Conservation (phyloP, 2,888 invertebrate genomes). For the Exocentrus adspersus region DNA sequence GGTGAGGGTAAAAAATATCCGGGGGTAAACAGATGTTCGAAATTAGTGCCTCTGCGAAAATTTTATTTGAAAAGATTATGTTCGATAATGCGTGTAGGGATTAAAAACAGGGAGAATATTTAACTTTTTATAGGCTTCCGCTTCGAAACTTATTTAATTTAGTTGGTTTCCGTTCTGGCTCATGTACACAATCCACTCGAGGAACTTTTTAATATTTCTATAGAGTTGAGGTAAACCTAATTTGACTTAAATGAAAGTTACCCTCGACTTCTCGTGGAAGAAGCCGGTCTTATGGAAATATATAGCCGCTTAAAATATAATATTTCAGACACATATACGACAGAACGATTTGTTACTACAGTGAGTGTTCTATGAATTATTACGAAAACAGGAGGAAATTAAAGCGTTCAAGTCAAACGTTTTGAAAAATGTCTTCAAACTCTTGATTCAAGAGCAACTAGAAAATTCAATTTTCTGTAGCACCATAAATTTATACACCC, state of each 20-base stretch:
- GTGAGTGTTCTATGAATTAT: no score
- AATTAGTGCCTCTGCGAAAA: background rate
- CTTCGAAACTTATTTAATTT: conserved; percentile 36
- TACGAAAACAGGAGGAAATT: no score
- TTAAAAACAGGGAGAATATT: conserved; percentile 30
- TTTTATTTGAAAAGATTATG: background rate
- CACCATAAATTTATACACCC: no score
- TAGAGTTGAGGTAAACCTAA: conserved; percentile 29
- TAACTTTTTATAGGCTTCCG: conserved; percentile 24
- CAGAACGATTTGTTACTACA: background rate
- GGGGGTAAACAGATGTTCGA: background rate
- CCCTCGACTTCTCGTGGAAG: conserved; percentile 11
- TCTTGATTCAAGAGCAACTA: no score
- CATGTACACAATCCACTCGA: conserved; percentile 30
- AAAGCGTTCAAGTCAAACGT: no score
- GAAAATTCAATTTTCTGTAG: no score
- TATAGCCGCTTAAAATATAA: background rate
- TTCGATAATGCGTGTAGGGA: conserved; percentile 22
- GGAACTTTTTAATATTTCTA: conserved; percentile 34
- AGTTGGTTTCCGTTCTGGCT: conserved; percentile 31
- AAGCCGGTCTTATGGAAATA: conserved; percentile 1
- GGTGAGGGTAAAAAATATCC: background rate
- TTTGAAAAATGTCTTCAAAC: no score
- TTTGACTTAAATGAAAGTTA: conserved; percentile 26
- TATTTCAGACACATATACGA: background rate